A percentile compares a stretch with the other conserved stretches of the same genome.
Conservation (phyloP, 2,797 vertebrate genomes). For the Orientallactaga sibirica region DNA sequence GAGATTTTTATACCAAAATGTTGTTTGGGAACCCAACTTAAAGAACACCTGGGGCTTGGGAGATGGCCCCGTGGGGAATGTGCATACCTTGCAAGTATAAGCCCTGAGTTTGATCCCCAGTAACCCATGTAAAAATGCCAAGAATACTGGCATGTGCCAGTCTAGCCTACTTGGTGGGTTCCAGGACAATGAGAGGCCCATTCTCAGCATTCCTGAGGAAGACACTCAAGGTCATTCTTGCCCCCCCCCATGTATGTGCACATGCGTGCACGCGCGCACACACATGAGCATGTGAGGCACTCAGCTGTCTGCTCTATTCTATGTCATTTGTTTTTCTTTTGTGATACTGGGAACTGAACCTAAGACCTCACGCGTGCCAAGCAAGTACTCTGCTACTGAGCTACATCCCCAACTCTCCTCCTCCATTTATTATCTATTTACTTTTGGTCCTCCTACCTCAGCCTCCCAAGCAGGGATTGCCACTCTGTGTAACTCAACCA, state of each 20-base stretch:
- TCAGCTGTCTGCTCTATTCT: too few species aligned
- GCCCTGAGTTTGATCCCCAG: too few species aligned
- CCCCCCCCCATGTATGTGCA: too few species aligned
- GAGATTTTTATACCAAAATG: background rate
- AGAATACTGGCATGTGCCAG: background rate
- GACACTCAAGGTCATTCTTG: too few species aligned
- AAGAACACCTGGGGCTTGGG: background rate
- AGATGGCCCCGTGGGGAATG: too few species aligned
- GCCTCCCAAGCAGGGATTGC: background rate
- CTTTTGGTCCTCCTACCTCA: background rate
- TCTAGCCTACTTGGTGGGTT: background rate
- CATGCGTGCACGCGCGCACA: background rate
- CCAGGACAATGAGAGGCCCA: too few species aligned
- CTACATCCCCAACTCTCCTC: background rate
- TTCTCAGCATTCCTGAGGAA: too few species aligned
- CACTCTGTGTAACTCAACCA: background rate
- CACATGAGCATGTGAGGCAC: too few species aligned
- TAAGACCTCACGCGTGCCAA: background rate
- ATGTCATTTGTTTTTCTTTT: background rate
- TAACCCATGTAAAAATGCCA: background rate
- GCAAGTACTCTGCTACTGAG: background rate
- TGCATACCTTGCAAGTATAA: too few species aligned
- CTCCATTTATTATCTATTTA: background rate
- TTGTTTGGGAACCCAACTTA: background rate
- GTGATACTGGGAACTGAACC: background rate